Conservation (phyloP, 2,113 vertebrate genomes). For the Rattus norvegicus region DNA sequence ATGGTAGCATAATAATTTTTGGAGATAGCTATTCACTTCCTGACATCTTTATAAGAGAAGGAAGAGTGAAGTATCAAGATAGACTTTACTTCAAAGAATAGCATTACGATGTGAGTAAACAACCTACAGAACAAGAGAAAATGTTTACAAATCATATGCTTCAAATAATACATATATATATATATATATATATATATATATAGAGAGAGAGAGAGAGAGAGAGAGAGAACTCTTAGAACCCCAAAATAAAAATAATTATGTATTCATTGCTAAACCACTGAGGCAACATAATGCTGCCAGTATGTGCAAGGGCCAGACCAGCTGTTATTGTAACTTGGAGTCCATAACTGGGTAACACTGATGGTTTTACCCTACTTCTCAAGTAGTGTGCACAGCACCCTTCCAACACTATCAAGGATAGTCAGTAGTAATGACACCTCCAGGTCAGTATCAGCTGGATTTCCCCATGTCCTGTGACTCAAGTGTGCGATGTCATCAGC, state of each 20-base stretch:
- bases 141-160: background rate
- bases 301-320: background rate
- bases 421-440: background rate
- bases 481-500: background rate
- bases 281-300: background rate
- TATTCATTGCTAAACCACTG: background rate
- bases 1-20: background rate
- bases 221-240: background rate
- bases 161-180: background rate
- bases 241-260: constrained; percentile 10
- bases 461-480: background rate
- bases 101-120: background rate
- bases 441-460: background rate
- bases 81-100: background rate
- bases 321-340: background rate
- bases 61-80: constrained; percentile 22
- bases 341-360: background rate
- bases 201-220: too few relatives aligned
- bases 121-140: background rate
- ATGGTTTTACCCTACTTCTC: too few relatives aligned
- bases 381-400: background rate
- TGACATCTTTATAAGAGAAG: background rate
- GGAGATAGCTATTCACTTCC: background rate
- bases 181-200: constrained; percentile 32
- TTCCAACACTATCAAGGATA: background rate